Conservation (phyloP, 2,888 invertebrate genomes). For the Taphrorychus bicolor region DNA sequence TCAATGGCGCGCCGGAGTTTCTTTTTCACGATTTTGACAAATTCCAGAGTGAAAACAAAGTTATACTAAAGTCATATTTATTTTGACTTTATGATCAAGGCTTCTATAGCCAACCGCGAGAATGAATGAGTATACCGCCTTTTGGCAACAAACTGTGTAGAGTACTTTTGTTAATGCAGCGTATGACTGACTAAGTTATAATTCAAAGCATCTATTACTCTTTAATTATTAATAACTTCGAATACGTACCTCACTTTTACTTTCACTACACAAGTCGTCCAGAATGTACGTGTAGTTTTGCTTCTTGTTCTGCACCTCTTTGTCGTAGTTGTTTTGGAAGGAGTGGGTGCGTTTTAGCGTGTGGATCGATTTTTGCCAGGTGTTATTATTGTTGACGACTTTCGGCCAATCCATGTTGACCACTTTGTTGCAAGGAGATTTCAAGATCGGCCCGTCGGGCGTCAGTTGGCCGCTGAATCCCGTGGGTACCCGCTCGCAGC, state of each 20-base stretch:
- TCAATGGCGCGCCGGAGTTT: too few species aligned
- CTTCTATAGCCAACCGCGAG: too few species aligned
- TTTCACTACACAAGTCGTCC: constrained; percentile 64
- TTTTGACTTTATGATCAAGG: too few species aligned
- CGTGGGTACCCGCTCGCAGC: constrained; percentile 50
- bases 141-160: too few species aligned
- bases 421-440: constrained; percentile 58
- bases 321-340: constrained; percentile 72
- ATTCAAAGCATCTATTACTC: too few species aligned
- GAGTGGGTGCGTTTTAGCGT: constrained; percentile 70
- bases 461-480: constrained; percentile 66
- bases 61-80: too few species aligned
- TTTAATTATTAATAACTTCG: too few species aligned
- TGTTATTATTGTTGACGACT: constrained; percentile 50
- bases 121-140: too few species aligned
- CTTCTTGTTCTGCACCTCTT: constrained; percentile 69
- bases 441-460: constrained; percentile 62
- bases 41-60: too few species aligned
- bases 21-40: too few species aligned
- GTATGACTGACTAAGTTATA: too few species aligned
- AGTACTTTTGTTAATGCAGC: too few species aligned
- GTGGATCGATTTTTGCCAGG: constrained; percentile 64
- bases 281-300: constrained; percentile 65
- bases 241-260: constrained; percentile 32
- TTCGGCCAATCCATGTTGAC: constrained; percentile 54